Conservation (phyloP, 2,888 invertebrate species). For the Cantharis flavilabris region DNA sequence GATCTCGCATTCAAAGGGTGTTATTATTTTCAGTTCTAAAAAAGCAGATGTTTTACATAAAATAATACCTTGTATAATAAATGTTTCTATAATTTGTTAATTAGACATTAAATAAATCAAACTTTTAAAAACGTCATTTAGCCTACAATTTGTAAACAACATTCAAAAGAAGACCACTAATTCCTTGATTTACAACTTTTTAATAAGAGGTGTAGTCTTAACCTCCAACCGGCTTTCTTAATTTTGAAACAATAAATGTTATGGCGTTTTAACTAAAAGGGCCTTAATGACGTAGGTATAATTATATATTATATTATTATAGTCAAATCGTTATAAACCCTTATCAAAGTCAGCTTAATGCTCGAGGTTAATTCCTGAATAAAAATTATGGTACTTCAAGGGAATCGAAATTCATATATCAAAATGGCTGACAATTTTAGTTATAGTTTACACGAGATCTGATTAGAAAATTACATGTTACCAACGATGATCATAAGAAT, state of each 20-base stretch:
- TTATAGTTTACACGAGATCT: conserved; percentile 27
- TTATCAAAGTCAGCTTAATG: conserved; percentile 23
- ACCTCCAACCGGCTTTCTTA: neutral
- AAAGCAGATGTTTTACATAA: neutral
- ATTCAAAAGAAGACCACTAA: neutral
- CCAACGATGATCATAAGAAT: conserved; percentile 23
- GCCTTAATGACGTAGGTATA: neutral
- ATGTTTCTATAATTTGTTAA: neutral
- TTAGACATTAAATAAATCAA: neutral
- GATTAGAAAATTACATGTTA: conserved; percentile 28
- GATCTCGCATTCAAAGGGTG: neutral
- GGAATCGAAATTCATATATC: conserved; percentile 28
- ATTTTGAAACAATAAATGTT: neutral
- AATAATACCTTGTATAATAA: neutral
- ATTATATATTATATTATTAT: conserved; percentile 8
- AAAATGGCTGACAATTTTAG: conserved; percentile 21
- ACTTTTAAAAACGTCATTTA: neutral
- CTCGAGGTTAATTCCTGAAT: neutral
- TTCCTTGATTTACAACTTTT: neutral
- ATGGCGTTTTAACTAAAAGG: neutral
- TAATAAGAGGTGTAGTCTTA: neutral
- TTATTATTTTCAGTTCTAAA: neutral
- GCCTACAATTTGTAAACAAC: neutral
- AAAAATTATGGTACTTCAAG: neutral
- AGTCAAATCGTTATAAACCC: conserved; percentile 14